Percentiles rank a stretch among this genome's conserved stretches.
Evolutionary conservation across 2,888 invertebrate species (phyloP).

Genomic region (Tribolium freemani): DNA sequence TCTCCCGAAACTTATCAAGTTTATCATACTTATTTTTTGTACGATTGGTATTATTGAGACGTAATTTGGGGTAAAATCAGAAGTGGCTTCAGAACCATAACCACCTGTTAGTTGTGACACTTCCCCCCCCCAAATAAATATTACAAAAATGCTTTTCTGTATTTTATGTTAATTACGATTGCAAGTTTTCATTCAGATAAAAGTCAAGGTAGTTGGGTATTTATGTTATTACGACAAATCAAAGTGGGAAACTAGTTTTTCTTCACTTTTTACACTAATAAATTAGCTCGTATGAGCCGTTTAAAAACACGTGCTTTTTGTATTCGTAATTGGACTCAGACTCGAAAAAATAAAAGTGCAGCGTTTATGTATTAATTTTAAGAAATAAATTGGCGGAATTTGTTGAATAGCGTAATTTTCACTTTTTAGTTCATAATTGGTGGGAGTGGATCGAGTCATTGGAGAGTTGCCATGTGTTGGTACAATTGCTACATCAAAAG

Average conservation of each 20-base stretch:
- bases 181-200: conserved; percentile 50
- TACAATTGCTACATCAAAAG: conserved; percentile 11
- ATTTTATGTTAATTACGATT: conserved; percentile 44
- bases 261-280: conserved; percentile 16
- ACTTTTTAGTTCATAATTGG: conserved; percentile 8
- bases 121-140: neutral
- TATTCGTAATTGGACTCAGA: neutral
- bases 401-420: neutral
- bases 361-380: neutral
- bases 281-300: neutral
- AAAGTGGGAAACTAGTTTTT: conserved; percentile 42
- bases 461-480: conserved; percentile 10
- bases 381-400: conserved; percentile 1
- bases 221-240: conserved; percentile 44
- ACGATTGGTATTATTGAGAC: neutral
- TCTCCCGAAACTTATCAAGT: neutral
- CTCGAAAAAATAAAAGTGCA: neutral
- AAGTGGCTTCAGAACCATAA: neutral
- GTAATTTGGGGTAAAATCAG: neutral
- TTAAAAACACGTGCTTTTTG: neutral
- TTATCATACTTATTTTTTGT: neutral
- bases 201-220: conserved; percentile 51
- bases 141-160: conserved; percentile 39
- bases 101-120: neutral
- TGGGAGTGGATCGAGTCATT: conserved; percentile 5